Evolutionary conservation across 2,113 vertebrate genomes (phyloP), one percentile per base, ranked within the genome.

Genomic region (Rhinoderma darwinii): DNA sequence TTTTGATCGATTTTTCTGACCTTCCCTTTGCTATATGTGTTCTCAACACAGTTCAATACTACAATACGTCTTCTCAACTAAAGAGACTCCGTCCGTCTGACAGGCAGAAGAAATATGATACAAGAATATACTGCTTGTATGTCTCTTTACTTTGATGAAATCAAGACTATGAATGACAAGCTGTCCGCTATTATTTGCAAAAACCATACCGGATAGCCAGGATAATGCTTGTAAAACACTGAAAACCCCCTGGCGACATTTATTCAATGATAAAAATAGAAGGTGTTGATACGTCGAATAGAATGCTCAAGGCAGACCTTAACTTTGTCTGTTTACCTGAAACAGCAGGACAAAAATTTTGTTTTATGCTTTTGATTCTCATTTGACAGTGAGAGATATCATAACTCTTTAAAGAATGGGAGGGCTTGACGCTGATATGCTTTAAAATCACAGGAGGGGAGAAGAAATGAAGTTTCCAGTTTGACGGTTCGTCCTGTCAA

Each of bases 81-180:
- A 63, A 27, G 54, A 61, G n/a, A 18, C 78, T 41, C 37, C 27
- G 37, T 25, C 32, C 39, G 51, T 63, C 50, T 86, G 75, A 47
- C 32, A 51, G 84, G 51, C 68, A 41, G 63, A 35, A 50, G 41
- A 63, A 73, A 73, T 72, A 35, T 43, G 35, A 66, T 47, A 50
- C 66, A 68, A 78, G 77, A 54, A 54, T 79, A 80, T 86, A 72
- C 35, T 41, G 32, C 27, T 47, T 43, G 85, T 84, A 83, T 77
- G 15, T 63, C 0, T 88, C 18, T 88, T 41, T 30, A 66, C 83
- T 30, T 80, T 89, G 79, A 76, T 90, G 35, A 84, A 84, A 89
- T 76, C 83, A 86, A 90, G 5, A 76, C 83, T 75, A 51, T 90
- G 91, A 90, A 89, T 89, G 84, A 91, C 90, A 93, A 89, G 80